A percentile compares a stretch with the other conserved stretches of the same genome.
Conservation (phyloP, 2,797 vertebrate species). For the Mus minutoides region DNA sequence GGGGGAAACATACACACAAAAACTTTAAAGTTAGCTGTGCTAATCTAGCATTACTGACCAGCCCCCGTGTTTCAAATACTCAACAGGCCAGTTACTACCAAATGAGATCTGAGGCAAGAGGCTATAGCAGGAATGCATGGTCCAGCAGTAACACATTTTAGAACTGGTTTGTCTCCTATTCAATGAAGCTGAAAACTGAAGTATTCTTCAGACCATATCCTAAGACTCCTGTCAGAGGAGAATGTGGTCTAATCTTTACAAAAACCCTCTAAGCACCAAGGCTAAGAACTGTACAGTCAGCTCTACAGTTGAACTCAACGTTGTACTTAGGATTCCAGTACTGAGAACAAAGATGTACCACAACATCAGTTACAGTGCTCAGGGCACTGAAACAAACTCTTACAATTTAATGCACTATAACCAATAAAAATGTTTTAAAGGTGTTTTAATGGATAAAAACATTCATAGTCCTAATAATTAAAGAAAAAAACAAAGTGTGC, state of each 20-base stretch:
- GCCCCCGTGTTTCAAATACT: not conserved
- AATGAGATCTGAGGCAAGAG: not conserved
- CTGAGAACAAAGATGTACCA: not conserved
- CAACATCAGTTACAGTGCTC: not conserved
- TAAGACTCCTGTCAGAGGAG: not conserved
- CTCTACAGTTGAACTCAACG: not conserved
- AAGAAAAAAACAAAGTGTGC: not conserved
- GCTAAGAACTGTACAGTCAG: slow-evolving; percentile 12
- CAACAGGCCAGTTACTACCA: not conserved
- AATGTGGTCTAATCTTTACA: not conserved
- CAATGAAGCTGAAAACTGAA: slow-evolving; percentile 2
- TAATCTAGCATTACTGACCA: not conserved
- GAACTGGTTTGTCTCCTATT: not conserved
- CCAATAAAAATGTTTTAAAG: slow-evolving; percentile 24
- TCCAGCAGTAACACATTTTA: not conserved
- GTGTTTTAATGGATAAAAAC: slow-evolving; percentile 6
- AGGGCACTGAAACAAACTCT: not conserved
- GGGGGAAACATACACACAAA: not conserved
- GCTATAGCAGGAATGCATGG: not conserved
- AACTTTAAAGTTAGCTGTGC: not conserved
- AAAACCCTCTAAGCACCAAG: not conserved
- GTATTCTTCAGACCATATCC: not conserved
- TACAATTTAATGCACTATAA: not conserved
- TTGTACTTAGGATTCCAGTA: not conserved
- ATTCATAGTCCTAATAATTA: not conserved